A percentile compares a stretch with the other conserved stretches of the same genome.
Conservation (phyloP, 2,888 invertebrate species). For the Aphodius sticticus region DNA sequence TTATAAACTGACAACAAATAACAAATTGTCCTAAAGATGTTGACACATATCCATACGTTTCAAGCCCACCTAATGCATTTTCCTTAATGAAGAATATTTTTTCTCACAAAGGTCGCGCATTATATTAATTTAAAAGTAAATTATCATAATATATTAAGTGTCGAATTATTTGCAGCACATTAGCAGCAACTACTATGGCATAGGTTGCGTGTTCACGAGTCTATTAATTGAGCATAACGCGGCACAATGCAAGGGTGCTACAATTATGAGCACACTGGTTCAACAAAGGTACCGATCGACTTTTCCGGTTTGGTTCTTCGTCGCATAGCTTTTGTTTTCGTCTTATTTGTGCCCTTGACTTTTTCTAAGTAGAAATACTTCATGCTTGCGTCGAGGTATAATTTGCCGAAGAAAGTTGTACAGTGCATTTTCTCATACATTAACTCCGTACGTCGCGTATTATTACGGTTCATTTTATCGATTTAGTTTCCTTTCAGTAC, state of each 20-base stretch:
- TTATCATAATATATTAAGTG: neutral
- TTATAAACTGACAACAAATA: no score
- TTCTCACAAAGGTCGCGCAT: neutral
- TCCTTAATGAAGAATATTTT: no score
- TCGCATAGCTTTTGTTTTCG: neutral
- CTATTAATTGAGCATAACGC: neutral
- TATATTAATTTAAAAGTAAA: neutral
- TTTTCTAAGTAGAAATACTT: neutral
- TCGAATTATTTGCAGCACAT: neutral
- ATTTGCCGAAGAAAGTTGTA: neutral
- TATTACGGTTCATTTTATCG: neutral
- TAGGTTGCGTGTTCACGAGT: neutral
- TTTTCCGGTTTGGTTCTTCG: neutral
- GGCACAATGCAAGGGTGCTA: neutral
- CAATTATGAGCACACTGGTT: neutral
- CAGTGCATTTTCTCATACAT: neutral
- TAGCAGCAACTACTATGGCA: neutral
- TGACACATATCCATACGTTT: no score
- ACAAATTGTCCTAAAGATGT: no score
- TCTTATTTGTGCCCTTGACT: neutral
- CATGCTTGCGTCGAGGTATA: neutral
- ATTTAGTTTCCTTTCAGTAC: neutral
- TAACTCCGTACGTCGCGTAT: neutral
- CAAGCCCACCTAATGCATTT: no score
- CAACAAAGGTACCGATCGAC: neutral